A percentile compares a stretch with the other conserved stretches of the same genome.
phyloP scores from a whole-genome alignment of 2,113 vertebrate species.

The Excalfactoria chinensis region DNA sequence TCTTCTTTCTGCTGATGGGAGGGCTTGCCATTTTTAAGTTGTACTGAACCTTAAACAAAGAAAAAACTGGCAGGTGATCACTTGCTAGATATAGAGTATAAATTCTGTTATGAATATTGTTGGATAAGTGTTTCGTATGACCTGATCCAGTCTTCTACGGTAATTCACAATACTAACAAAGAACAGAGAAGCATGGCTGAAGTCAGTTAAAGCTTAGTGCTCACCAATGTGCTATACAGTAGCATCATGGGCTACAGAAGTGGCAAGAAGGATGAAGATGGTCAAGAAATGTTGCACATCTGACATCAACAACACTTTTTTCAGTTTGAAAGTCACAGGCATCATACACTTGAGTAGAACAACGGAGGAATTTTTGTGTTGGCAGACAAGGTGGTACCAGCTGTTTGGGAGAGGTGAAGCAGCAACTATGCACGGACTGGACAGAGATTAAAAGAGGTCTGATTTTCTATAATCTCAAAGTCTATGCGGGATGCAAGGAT shows the following conservation, averaged over 20 bases:
- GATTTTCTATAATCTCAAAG: not conserved
- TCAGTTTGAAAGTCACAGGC: not conserved
- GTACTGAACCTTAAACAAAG: not conserved
- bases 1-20: not conserved
- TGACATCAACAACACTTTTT: not conserved
- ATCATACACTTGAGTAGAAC: not conserved
- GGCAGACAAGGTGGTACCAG: not conserved
- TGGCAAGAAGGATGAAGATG: not conserved
- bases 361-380: fast-evolving
- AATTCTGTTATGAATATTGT: fast-evolving
- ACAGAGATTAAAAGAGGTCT: not conserved
- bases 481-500: not conserved
- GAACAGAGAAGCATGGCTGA: not conserved
- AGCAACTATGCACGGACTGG: not conserved
- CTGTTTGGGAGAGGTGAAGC: not conserved
- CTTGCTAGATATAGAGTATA: not conserved
- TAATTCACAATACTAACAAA: not conserved
- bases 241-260: not conserved
- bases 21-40: not conserved
- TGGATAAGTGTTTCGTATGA: not conserved
- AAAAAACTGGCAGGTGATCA: not conserved
- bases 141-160: not conserved
- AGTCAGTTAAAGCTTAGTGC: not conserved
- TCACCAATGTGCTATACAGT: fast-evolving
- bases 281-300: not conserved